Evolutionary conservation across 2,888 invertebrate genomes (phyloP), one percentile per base, ranked within the genome.

Genomic region (Lapara coniferarum): DNA sequence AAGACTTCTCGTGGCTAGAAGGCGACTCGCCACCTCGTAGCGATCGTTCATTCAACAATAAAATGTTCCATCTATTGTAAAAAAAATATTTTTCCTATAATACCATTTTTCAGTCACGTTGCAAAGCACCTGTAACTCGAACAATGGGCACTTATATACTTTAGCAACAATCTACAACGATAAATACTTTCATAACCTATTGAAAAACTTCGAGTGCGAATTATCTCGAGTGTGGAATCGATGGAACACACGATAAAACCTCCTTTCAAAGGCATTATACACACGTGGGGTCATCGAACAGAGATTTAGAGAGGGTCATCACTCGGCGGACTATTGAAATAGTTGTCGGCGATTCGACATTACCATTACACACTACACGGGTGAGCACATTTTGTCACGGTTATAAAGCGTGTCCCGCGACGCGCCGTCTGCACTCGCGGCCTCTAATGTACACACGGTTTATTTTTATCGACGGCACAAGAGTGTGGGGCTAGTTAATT

Each of bases 371-470:
- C 75, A 77, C 25, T 25, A 25, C 25, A 25, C 25, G 80, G 81
- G 78, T 78, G 71, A 74, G 79, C 82, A 77, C 76, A 85, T 88
- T 87, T 89, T 83, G 87, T 86, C 83, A 86, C 80, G 85, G 86
- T 82, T 79, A 74, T 75, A 77, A 69, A 70, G 74, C 77, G 74
- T 72, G 71, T 67, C 75, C 72, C 72, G 80, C 85, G 89, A 82
- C 90, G 84, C 84, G 88, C 88, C 81, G 88, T 87, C 91, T 91
- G 86, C 84, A 80, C 81, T 77, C 73, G 57, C 71, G 68, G 71
- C 74, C 73, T 72, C 74, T 77, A 83, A 83, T 83, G 84, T 84
- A 85, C 83, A 84, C 76, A 77, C 79, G 79, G 82, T 85, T 88
- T 90, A 89, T 91, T 89, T 89, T 86, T 87, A 86, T 78, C 80